phyloP scores from a whole-genome alignment of 2,113 vertebrate species.

The Salvelinus fontinalis region DNA sequence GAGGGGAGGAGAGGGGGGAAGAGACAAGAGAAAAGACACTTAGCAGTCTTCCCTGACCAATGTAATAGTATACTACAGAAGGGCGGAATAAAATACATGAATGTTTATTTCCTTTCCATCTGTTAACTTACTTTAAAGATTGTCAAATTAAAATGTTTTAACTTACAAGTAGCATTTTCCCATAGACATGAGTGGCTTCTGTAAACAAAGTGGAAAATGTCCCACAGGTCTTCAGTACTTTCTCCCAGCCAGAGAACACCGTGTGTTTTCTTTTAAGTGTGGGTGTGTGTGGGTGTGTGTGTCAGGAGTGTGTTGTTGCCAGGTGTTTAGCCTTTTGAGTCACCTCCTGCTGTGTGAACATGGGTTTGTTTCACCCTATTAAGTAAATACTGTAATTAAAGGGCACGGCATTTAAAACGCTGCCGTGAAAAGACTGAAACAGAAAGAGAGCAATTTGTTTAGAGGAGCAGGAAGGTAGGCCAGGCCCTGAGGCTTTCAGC shows the following conservation, averaged over 20 bases:
- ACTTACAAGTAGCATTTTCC: constrained; percentile 21
- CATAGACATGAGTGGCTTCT: constrained; percentile 4
- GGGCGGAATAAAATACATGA: background rate
- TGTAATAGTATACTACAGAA: background rate
- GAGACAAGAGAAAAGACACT: background rate
- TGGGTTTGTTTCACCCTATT: constrained; percentile 72
- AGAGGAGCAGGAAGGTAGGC: constrained; percentile 65
- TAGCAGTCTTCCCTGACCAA: background rate
- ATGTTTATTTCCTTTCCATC: background rate
- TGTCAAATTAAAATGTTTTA: constrained; percentile 23
- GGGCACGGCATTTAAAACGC: constrained; percentile 65
- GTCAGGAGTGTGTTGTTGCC: constrained; percentile 36
- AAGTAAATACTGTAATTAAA: constrained; percentile 79
- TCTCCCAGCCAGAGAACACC: constrained; percentile 1
- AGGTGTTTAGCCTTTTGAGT: constrained; percentile 71
- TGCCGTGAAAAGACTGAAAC: constrained; percentile 70
- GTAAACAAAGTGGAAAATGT: constrained; percentile 33
- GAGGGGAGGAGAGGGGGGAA: background rate
- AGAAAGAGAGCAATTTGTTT: constrained; percentile 72
- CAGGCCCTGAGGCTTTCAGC: constrained; percentile 62
- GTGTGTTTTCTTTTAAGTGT: background rate
- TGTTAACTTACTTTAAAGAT: background rate
- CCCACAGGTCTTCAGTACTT: constrained; percentile 15
- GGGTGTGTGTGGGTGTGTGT: background rate
- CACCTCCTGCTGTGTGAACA: constrained; percentile 71